Conservation (phyloP, 2,113 vertebrate genomes). For the Steatornis caripensis region DNA sequence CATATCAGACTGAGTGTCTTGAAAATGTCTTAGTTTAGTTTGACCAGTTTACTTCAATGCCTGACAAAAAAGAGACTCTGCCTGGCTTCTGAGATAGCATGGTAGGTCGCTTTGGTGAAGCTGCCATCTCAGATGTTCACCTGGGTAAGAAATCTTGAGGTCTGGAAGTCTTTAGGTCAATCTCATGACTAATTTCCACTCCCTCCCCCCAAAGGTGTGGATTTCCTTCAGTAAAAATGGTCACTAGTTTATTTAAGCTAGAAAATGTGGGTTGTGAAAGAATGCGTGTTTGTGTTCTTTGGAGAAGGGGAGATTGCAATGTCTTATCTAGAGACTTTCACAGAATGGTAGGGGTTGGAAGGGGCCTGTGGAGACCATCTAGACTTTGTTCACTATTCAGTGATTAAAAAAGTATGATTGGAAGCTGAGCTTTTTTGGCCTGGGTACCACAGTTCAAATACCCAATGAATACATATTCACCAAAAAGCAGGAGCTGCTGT, state of each 20-base stretch:
- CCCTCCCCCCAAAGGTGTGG: not conserved
- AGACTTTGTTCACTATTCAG: not conserved
- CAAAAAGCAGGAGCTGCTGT: not conserved
- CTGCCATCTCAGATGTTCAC: not conserved
- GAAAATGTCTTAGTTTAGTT: not conserved
- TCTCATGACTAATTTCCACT: not conserved
- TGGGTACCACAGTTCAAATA: not conserved
- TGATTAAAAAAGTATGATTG: not conserved
- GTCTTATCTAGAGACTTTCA: not conserved
- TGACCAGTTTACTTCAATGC: not conserved
- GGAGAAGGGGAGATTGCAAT: not conserved
- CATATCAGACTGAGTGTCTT: not conserved
- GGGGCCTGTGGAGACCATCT: no score
- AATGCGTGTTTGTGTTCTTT: rapidly evolving
- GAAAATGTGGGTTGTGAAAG: not conserved
- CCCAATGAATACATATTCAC: not conserved
- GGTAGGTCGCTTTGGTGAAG: not conserved
- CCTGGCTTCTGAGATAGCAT: not conserved
- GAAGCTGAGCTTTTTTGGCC: not conserved
- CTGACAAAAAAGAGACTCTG: not conserved
- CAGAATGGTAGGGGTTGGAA: no score
- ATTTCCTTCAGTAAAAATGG: not conserved
- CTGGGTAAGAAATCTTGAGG: not conserved
- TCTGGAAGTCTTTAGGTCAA: not conserved
- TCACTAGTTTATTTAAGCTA: not conserved